These are phyloP conservation scores for Dromococcyx pavoninus DNA, from an alignment of 2,797 vertebrate species.

Conservation along the genomic window DNA sequence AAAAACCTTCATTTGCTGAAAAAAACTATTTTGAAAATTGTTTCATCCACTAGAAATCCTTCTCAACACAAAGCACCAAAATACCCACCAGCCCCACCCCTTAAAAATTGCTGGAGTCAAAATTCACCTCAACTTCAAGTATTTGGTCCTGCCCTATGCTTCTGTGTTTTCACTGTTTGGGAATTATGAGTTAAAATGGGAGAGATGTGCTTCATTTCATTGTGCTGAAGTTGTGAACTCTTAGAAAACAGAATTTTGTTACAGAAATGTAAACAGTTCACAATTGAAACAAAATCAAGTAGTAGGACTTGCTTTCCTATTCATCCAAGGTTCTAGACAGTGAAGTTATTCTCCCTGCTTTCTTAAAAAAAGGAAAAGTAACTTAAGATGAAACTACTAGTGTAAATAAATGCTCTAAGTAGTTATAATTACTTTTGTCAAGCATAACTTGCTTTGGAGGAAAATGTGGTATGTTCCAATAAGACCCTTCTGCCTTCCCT, in stretches of 20 bases:
- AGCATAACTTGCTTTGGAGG: background rate
- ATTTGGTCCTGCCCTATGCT: background rate
- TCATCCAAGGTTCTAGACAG: background rate
- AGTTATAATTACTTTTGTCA: background rate
- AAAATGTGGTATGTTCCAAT: background rate
- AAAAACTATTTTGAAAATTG: background rate
- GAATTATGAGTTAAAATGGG: background rate
- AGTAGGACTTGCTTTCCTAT: background rate
- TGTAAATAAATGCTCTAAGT: background rate
- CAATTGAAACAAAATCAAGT: background rate
- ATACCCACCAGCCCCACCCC: background rate
- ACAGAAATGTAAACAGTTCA: background rate
- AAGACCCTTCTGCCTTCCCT: no score
- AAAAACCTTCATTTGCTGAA: slow-evolving; percentile 24
- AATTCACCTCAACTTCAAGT: background rate
- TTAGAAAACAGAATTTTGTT: background rate
- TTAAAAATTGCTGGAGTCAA: background rate
- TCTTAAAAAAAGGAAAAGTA: background rate
- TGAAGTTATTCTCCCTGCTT: background rate
- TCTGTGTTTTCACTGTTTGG: background rate
- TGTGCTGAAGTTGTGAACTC: background rate
- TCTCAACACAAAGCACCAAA: background rate
- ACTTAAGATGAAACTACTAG: background rate
- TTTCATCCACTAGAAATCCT: slow-evolving; percentile 2
- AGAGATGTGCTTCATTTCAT: background rate